phyloP scores from a whole-genome alignment of 2,888 invertebrate genomes.

The Cerastis leucographa region DNA sequence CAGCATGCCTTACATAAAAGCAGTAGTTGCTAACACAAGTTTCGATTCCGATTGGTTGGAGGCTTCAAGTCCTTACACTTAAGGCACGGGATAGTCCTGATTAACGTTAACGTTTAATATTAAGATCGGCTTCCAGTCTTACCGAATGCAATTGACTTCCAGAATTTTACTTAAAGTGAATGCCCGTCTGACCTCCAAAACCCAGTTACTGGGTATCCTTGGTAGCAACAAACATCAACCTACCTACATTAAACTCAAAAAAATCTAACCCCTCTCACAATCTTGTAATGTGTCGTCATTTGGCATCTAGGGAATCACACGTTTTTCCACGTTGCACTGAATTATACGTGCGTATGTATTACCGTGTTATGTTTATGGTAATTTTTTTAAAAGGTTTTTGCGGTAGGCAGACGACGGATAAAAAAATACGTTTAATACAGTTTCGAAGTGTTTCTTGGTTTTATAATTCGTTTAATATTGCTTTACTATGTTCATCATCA shows the following conservation, averaged over 20 bases:
- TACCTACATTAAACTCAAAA: not conserved
- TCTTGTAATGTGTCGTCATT: constrained; percentile 75
- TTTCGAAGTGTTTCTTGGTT: constrained; percentile 26
- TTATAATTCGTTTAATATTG: not conserved
- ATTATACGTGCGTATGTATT: not conserved
- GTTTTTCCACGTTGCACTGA: constrained; percentile 67
- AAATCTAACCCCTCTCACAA: constrained; percentile 47
- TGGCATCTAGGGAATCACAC: constrained; percentile 70
- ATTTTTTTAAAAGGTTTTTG: constrained; percentile 81
- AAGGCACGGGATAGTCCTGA: too few relatives aligned
- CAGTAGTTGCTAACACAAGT: too few relatives aligned
- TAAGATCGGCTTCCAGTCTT: too few relatives aligned
- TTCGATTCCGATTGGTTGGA: too few relatives aligned
- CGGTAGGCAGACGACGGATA: not conserved
- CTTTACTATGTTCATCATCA: too few relatives aligned
- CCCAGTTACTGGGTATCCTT: not conserved
- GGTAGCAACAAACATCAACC: not conserved
- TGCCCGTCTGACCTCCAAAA: not conserved
- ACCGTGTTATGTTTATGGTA: constrained; percentile 77
- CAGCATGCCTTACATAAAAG: too few relatives aligned
- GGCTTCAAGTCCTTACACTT: too few relatives aligned
- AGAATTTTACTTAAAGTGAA: not conserved
- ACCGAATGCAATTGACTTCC: not conserved
- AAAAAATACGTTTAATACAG: constrained; percentile 52
- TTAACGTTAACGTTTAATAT: too few relatives aligned